phyloP scores from a whole-genome alignment of 2,888 invertebrate genomes.

The Cerceris ruficornis region DNA sequence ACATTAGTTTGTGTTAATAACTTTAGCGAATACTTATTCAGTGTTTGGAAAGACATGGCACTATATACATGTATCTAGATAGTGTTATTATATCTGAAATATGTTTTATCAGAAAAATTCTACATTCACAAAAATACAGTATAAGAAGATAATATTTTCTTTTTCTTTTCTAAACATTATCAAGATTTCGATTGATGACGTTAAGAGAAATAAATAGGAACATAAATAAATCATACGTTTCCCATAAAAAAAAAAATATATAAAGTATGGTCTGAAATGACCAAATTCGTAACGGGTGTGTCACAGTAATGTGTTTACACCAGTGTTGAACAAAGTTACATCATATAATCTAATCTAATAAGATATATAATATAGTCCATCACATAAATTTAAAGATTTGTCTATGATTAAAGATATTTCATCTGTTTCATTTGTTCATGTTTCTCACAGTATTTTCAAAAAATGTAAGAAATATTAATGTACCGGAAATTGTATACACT shows the following conservation, averaged over 20 bases:
- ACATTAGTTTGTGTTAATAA: slow-evolving; percentile 40
- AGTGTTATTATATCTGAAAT: slow-evolving; percentile 39
- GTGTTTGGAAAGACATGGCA: slow-evolving; percentile 59
- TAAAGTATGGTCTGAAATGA: slow-evolving; percentile 43
- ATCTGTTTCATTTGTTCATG: slow-evolving; percentile 35
- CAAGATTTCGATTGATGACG: slow-evolving; percentile 38
- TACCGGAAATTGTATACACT: slow-evolving; percentile 39
- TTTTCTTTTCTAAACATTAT: slow-evolving; percentile 26
- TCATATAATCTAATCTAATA: slow-evolving; percentile 36
- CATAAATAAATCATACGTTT: slow-evolving; percentile 50
- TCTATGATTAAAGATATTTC: slow-evolving; percentile 40
- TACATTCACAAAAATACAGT: slow-evolving; percentile 25
- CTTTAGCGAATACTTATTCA: slow-evolving; percentile 35
- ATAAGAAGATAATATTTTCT: slow-evolving; percentile 24
- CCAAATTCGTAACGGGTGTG: slow-evolving; percentile 30
- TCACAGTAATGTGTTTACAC: slow-evolving; percentile 40
- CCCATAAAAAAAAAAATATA: slow-evolving; percentile 43
- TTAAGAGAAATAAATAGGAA: slow-evolving; percentile 54
- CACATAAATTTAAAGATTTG: slow-evolving; percentile 42
- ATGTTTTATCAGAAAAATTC: slow-evolving; percentile 26
- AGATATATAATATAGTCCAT: slow-evolving; percentile 40
- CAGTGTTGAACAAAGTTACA: slow-evolving; percentile 44
- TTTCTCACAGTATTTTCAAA: slow-evolving; percentile 39
- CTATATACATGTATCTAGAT: slow-evolving; percentile 54
- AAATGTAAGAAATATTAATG: slow-evolving; percentile 56